A percentile compares a stretch with the other conserved stretches of the same genome.
Evolutionary conservation across 2,888 invertebrate species (phyloP).

Genomic region (Mellilla xanthometata): DNA sequence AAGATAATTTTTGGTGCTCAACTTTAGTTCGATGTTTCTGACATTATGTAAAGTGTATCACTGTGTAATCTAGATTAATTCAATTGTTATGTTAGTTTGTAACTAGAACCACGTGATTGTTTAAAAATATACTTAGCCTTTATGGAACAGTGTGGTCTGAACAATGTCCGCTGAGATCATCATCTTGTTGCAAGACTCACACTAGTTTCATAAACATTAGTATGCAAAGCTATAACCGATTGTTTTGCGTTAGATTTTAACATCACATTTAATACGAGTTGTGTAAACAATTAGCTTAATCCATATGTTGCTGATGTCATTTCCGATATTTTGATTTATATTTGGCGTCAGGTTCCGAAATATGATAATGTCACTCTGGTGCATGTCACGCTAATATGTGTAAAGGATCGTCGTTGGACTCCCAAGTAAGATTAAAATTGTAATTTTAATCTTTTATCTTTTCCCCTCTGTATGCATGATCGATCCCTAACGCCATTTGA

Average conservation of each 20-base stretch:
- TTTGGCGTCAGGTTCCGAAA: slow-evolving; percentile 45
- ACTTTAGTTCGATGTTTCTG: slow-evolving; percentile 71
- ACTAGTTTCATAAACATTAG: slow-evolving; percentile 50
- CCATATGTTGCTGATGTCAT: slow-evolving; percentile 72
- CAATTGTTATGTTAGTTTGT: slow-evolving; percentile 76
- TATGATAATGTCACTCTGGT: slow-evolving; percentile 51
- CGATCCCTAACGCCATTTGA: slow-evolving; percentile 35
- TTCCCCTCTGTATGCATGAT: slow-evolving; percentile 61
- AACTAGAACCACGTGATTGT: slow-evolving; percentile 63
- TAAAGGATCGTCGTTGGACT: slow-evolving; percentile 80
- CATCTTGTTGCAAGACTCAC: slow-evolving; percentile 37
- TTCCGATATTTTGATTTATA: slow-evolving; percentile 57
- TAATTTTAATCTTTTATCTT: slow-evolving; percentile 52
- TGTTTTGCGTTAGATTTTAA: slow-evolving; percentile 79
- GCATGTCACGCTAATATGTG: slow-evolving; percentile 52
- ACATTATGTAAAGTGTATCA: slow-evolving; percentile 76
- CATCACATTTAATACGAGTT: slow-evolving; percentile 61
- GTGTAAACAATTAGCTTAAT: slow-evolving; percentile 70
- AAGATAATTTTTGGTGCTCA: slow-evolving; percentile 61
- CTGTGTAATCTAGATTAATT: slow-evolving; percentile 76
- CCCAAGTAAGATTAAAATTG: slow-evolving; percentile 74
- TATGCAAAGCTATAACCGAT: slow-evolving; percentile 75
- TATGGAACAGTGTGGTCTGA: slow-evolving; percentile 51
- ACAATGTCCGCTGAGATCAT: slow-evolving; percentile 20
- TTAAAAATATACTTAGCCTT: slow-evolving; percentile 54